Evolutionary conservation across 2,797 vertebrate species (phyloP).

Genomic region (Platyrinchus mystaceus): DNA sequence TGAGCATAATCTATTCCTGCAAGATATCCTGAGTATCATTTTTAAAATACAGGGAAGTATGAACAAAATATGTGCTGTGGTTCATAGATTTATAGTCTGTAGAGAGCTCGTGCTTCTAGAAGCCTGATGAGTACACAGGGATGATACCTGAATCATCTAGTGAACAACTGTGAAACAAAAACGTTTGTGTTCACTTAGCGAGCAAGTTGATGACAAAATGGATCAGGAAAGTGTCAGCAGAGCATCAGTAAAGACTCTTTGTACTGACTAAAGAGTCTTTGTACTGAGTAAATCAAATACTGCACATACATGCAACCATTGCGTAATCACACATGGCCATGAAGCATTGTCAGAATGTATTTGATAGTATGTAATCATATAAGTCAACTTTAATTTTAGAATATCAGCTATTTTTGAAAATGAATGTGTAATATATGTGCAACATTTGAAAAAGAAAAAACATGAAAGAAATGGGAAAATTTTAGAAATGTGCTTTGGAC

Average conservation of each 20-base stretch:
- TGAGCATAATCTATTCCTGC: background rate
- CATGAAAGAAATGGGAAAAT: background rate
- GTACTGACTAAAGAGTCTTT: conserved; percentile 26
- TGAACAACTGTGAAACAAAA: background rate
- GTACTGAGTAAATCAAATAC: background rate
- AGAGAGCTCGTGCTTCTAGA: background rate
- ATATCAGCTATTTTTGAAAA: background rate
- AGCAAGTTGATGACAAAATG: background rate
- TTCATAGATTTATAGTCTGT: background rate
- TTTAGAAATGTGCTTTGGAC: background rate
- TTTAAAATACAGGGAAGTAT: background rate
- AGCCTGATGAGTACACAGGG: background rate
- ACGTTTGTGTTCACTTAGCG: background rate
- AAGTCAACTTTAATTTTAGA: background rate
- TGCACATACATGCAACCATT: background rate
- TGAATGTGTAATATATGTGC: background rate
- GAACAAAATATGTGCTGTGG: background rate
- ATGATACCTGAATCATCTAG: background rate
- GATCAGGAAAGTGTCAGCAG: background rate
- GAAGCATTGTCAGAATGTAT: background rate
- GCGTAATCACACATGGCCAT: background rate
- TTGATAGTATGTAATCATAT: fast-evolving
- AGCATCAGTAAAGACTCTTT: background rate
- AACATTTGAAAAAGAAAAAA: background rate
- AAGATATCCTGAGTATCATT: background rate